Evolutionary conservation across 2,797 vertebrate genomes (phyloP).

Genomic region (Mareca strepera): DNA sequence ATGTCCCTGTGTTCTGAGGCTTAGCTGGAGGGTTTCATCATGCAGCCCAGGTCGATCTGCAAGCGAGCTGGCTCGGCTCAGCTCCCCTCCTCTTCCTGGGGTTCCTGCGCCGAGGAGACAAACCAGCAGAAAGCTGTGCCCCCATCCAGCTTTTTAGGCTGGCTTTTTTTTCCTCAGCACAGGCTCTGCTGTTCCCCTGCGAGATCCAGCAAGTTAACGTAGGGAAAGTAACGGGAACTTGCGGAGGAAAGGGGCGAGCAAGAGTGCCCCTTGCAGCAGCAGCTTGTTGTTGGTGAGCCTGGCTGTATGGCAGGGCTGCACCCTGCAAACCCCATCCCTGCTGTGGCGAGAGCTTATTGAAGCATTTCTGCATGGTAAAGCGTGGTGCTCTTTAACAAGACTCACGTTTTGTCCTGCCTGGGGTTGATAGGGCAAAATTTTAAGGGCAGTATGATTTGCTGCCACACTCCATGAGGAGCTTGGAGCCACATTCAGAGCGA

Average conservation of each 20-base stretch:
- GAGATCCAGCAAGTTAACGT: not conserved
- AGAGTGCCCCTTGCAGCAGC: accelerated
- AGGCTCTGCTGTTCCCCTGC: not conserved
- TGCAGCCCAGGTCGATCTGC: not conserved
- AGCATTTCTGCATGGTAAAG: not conserved
- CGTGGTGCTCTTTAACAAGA: accelerated
- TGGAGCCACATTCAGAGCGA: not conserved
- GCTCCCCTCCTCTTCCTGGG: not conserved
- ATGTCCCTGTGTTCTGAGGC: not conserved
- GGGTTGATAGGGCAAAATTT: not conserved
- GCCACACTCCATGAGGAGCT: not conserved
- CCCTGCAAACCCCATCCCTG: not conserved
- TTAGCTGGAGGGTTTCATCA: not conserved
- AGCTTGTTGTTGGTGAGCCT: not conserved
- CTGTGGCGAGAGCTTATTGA: accelerated
- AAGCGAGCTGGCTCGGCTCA: not conserved
- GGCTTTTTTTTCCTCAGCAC: not conserved
- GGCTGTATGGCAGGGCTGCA: not conserved
- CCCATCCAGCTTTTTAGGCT: not conserved
- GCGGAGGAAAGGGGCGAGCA: not conserved
- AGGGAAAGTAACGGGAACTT: not conserved
- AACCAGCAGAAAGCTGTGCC: not conserved
- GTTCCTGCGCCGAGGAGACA: not conserved
- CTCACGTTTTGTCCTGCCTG: not conserved
- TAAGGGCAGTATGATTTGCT: not conserved